Evolutionary conservation across 2,113 vertebrate species (phyloP), one percentile per base, ranked within the genome.

Genomic region (Apodemus speciosus): DNA sequence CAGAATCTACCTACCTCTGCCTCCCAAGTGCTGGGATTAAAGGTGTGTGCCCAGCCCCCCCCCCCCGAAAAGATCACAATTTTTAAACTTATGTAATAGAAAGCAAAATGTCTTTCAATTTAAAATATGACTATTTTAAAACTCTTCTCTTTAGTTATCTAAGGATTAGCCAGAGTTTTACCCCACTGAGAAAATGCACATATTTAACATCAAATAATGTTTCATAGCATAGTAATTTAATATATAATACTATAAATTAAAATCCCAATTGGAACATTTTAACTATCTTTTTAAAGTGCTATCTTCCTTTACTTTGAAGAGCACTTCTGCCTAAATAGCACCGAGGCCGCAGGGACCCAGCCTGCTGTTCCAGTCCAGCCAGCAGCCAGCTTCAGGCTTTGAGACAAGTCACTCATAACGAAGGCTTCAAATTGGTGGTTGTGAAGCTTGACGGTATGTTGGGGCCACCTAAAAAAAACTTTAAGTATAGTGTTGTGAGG

Each of bases 81-180:
- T 72, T 38, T 27, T 53, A 35, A 93, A 91, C 69, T 51, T 69
- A 69, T 51, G 30, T 85, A 32, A 58, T 85, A 95, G 85, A 93
- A 69, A 40, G 32, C 6, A 88, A 85, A 51, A 84, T 66, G 7
- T 53, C 38, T 13, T 53, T 73, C 90, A 93, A 80, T 60, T 81
- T 80, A 75, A 40, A 85, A 76, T 76, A 58, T 91, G 69, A 91
- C 69, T 83, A 73, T 64, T 91, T 85, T 40, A 62, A 53, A 72
- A 91, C 27, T 30, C 49, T 81, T 83, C 73, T 60, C 79, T 38
- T 68, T 62, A 73, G 53, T 75, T 69, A 92, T 68, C 64, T 30
- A 53, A 89, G 30, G 56, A 89, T 89, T 89, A 95, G 88, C 16
- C 38, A 85, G 46, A 91, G 38, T 92, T 89, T 73, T 79, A 13